Percentiles rank a stretch among this genome's conserved stretches.
phyloP scores from a whole-genome alignment of 2,888 invertebrate genomes.

The Octonoba sinensis region DNA sequence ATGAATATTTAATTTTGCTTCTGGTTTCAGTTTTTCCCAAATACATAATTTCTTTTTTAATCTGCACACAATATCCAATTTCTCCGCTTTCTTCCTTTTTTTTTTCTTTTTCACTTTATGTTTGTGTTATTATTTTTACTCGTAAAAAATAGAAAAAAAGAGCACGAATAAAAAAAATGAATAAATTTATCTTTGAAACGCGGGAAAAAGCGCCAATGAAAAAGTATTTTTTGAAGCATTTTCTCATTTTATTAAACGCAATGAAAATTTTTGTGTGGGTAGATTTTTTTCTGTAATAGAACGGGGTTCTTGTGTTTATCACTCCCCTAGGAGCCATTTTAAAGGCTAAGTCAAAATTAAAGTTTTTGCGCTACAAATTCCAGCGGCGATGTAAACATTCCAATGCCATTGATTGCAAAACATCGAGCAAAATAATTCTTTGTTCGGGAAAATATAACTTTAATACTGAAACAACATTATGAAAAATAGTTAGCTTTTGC shows the following conservation, averaged over 20 bases:
- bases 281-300: slow-evolving; percentile 7
- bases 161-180: too few species aligned
- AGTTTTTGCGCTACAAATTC: slow-evolving; percentile 42
- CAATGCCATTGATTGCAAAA: slow-evolving; percentile 13
- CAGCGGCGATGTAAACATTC: slow-evolving; percentile 17
- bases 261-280: slow-evolving; percentile 6
- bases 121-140: too few species aligned
- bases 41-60: too few species aligned
- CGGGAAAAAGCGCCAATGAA: neutral
- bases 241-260: neutral
- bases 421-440: neutral
- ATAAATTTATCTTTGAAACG: neutral
- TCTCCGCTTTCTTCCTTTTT: too few species aligned
- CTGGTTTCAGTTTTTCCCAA: too few species aligned
- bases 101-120: too few species aligned
- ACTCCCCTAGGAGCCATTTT: slow-evolving; percentile 44
- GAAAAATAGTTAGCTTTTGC: neutral
- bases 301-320: slow-evolving; percentile 12
- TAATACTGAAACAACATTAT: too few species aligned
- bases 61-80: too few species aligned
- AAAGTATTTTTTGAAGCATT: too few species aligned
- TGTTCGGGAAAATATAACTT: slow-evolving; percentile 10
- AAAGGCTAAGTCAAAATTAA: slow-evolving; percentile 47
- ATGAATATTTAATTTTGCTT: too few species aligned
- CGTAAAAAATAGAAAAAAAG: too few species aligned